Evolutionary conservation across 2,888 invertebrate species (phyloP), one percentile per base, ranked within the genome.

Genomic region (Drosophila colorata): DNA sequence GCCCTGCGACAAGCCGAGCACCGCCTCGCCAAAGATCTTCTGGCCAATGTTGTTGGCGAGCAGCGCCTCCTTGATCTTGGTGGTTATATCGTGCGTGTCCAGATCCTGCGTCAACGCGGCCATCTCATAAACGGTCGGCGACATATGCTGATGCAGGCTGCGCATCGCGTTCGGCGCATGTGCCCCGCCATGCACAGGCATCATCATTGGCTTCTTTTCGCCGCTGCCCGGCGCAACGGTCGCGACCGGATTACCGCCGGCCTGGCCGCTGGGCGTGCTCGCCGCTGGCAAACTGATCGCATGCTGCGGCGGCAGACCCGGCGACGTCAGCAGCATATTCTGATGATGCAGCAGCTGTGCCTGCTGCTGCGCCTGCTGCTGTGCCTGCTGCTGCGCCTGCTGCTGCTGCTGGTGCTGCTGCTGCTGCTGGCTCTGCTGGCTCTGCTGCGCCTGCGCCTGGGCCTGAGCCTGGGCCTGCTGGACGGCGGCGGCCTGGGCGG

Each of bases 21-120:
- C 98, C 0, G 98, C 98, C 93, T 99, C 99, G 9, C 99, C 99
- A 90, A 99, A 99, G 72, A 98, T 97, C 94, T 99, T 99, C 93
- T 99, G 99, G 3, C 99, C 99, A 80, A 99, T 98, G 91, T 99
- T 99, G 92, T 99, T 98, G 38, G 98, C 98, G 55, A 99, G 93
- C 9, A 99, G 93, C 0, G 98, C 98, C 92, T 99, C 99, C 91
- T 99, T 99, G 91, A 99, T 98, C 92, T 98, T 97, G 8, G 98
- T 98, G 2, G 99, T 99, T 86, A 99, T 98, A 18, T 96, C 95
- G 91, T 98, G 98, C 1, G 99, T 99, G 92, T 99, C 99, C 73
- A 99, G 94, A 92, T 98, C 98, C 88, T 98, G 98, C 9, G 98
- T 98, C 43, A 98, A 94, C 4, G 98, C 98, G 1, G 98, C 98